phyloP scores from a whole-genome alignment of 2,888 invertebrate genomes.

The Mayetiola destructor region DNA sequence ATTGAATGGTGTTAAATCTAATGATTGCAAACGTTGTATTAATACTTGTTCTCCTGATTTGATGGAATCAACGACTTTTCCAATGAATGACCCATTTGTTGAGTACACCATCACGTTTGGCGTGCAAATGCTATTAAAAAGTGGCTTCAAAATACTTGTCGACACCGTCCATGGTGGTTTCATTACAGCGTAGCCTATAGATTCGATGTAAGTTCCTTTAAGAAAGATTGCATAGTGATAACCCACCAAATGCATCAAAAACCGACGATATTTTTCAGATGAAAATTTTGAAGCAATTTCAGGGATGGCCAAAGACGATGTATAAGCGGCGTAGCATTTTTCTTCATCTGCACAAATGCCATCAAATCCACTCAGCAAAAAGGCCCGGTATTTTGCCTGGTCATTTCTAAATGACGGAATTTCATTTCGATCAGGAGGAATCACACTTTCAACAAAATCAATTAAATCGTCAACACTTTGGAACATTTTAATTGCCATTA shows the following conservation, averaged over 20 bases:
- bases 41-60: too few relatives aligned
- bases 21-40: too few relatives aligned
- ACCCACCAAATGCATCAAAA: conserved; percentile 5
- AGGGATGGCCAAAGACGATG: not conserved
- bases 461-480: not conserved
- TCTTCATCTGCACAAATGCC: not conserved
- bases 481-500: not conserved
- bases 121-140: too few relatives aligned
- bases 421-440: not conserved
- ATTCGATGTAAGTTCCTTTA: too few relatives aligned
- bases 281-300: not conserved
- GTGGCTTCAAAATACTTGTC: too few relatives aligned
- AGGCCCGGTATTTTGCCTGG: not conserved
- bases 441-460: not conserved
- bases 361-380: not conserved
- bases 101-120: too few relatives aligned
- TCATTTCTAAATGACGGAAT: not conserved
- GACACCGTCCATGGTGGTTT: too few relatives aligned
- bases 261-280: not conserved
- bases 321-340: not conserved
- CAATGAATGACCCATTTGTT: too few relatives aligned
- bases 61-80: too few relatives aligned
- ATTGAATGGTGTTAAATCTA: too few relatives aligned
- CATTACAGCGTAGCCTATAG: too few relatives aligned
- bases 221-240: not conserved